These are phyloP conservation scores for Xiphias gladius DNA, from an alignment of 2,113 vertebrate genomes.

Conservation along the genomic window DNA sequence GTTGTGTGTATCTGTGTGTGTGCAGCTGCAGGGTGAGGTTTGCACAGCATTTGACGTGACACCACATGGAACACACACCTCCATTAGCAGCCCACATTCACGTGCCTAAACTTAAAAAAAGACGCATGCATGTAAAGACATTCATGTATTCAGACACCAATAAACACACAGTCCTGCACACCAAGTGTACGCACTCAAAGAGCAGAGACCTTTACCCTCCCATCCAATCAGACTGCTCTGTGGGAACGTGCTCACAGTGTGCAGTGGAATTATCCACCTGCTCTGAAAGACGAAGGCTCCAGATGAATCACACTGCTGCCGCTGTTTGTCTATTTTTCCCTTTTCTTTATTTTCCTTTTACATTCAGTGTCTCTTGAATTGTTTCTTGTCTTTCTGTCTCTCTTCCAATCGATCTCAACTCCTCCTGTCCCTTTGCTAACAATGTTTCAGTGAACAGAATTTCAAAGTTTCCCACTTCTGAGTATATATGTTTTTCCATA, in stretches of 20 bases:
- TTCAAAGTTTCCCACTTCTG: not conserved
- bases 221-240: conserved; percentile 44
- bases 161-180: conserved; percentile 5
- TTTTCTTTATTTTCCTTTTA: not conserved
- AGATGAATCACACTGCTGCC: conserved; percentile 11
- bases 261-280: conserved; percentile 44
- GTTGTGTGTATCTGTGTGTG: not conserved
- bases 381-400: not conserved
- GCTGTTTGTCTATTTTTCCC: not conserved
- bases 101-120: not conserved
- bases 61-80: not conserved
- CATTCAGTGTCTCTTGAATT: not conserved
- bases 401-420: not conserved
- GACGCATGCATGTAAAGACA: not conserved
- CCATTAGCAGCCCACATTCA: not conserved
- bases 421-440: not conserved
- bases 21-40: conserved; percentile 23
- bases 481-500: not conserved
- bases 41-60: conserved; percentile 2
- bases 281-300: conserved; percentile 25
- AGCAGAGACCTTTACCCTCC: conserved; percentile 27
- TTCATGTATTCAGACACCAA: conserved; percentile 4
- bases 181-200: not conserved
- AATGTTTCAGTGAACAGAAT: not conserved
- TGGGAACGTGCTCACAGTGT: conserved; percentile 44